These are phyloP conservation scores for Aleiodes leptofemur DNA, from an alignment of 2,888 invertebrate species.

Conservation along the genomic window DNA sequence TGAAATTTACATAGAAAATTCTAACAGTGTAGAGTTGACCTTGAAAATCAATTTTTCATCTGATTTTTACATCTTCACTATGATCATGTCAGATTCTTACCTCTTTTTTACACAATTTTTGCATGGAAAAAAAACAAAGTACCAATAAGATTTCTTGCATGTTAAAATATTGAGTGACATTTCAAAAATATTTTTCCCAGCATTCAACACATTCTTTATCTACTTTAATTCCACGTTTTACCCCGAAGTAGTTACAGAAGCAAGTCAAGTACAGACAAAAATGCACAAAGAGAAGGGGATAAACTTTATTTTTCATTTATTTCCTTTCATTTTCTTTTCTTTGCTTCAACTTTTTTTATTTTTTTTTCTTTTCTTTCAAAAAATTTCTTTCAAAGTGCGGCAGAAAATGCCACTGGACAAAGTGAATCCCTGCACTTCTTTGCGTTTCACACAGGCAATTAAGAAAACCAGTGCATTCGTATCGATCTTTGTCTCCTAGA, in stretches of 20 bases:
- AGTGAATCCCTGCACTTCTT: conserved; percentile 28
- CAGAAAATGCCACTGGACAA: conserved; percentile 38
- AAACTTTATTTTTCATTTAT: conserved; percentile 16
- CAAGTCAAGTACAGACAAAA: conserved; percentile 25
- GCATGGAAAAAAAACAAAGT: too few species aligned
- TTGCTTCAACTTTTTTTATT: too few species aligned
- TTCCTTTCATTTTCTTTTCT: too few species aligned
- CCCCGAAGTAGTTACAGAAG: conserved; percentile 29
- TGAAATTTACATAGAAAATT: too few species aligned
- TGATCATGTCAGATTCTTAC: too few species aligned
- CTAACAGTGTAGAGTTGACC: too few species aligned
- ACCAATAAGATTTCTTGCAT: too few species aligned
- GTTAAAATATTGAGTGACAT: too few species aligned
- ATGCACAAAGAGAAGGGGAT: conserved; percentile 17
- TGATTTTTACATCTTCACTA: too few species aligned
- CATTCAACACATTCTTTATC: conserved; percentile 20
- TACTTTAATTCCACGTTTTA: conserved; percentile 27
- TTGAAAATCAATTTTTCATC: too few species aligned
- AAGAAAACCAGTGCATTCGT: conserved; percentile 65
- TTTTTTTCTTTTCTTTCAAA: not conserved
- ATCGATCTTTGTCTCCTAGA: conserved; percentile 72
- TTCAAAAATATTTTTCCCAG: conserved; percentile 8
- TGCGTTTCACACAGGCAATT: conserved; percentile 63
- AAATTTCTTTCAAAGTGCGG: conserved; percentile 22
- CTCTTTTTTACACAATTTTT: too few species aligned